Base-by-base conservation (phyloP, 1,140 invertebrate genomes). In the Linepithema humile region DNA sequence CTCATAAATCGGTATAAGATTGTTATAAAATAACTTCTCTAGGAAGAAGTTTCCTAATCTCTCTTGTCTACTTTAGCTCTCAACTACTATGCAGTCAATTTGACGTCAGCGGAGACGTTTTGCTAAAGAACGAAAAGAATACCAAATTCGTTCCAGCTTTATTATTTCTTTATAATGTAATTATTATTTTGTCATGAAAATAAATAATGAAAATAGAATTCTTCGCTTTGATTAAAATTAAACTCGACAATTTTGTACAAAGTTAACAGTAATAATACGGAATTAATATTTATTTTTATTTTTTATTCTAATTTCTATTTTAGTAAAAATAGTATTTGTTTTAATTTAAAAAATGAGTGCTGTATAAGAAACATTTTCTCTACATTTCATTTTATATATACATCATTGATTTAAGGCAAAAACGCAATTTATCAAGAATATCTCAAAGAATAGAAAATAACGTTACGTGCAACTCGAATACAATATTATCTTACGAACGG, bases 401-500 rank as follows among this genome's bases (percentile, higher is more conserved):
- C n/a, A n/a, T 23, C 5, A 53, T 29, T 78, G 29, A 77, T 80
- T 43, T 12, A 20, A 4, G 9, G 6, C 48, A 12, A 1, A 43
- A 4, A 53, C 15, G 64, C 15, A 55, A 69, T 57, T 55, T 12
- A 26, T 43, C n/a, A 17, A 3, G 2, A n/a, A n/a, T 1, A 55
- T 55, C 12, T 29, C 10, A 55, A 70, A 69, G 6, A 15, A 32
- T 29, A 10, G 26, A 69, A 69, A 80, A 69, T 12, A 40, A 64
- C n/a, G 15, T 77, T 50, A 77, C 64, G 12, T 7, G 53, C 32
- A 67, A 69, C 35, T 69, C 62, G 45, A 64, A 20, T 67, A 38
- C 48, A 80, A 70, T 70, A 80, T 80, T 70, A 80, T 70, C 48
- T 43, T 78, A 78, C 35, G 45, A 35, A 67, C 48, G 32, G 74